Evolutionary conservation across 2,888 invertebrate species (phyloP).

Genomic region (Blera fallax): DNA sequence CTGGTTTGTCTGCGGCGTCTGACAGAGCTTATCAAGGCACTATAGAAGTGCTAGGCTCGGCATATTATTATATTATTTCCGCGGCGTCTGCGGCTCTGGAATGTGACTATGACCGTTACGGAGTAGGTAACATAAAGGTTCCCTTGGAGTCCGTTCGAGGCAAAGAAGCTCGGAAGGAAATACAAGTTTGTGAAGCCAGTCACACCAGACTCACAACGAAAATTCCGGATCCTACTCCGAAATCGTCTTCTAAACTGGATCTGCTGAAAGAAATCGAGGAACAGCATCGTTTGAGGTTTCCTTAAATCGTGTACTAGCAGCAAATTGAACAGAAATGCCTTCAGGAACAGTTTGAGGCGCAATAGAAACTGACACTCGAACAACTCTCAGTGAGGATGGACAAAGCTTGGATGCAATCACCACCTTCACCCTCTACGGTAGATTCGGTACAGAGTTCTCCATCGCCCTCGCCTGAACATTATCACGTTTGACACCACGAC

Average conservation of each 20-base stretch:
- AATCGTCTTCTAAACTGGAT: conserved; percentile 35
- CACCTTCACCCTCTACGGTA: conserved; percentile 19
- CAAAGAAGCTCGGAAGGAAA: conserved; percentile 59
- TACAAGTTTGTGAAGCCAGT: conserved; percentile 59
- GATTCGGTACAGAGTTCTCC: conserved; percentile 37
- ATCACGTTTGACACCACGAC: conserved; percentile 18
- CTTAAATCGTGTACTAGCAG: conserved; percentile 85
- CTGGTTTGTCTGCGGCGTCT: too few relatives aligned
- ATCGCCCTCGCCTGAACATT: conserved; percentile 32
- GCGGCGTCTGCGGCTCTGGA: too few relatives aligned
- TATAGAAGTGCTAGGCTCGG: too few relatives aligned
- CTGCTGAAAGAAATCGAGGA: conserved; percentile 82
- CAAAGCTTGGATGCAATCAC: conserved; percentile 59
- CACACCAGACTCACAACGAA: conserved; percentile 12
- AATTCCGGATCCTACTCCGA: background rate
- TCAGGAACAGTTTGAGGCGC: conserved; percentile 86
- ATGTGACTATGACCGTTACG: too few relatives aligned
- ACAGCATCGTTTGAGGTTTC: conserved; percentile 86
- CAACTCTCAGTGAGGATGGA: conserved; percentile 77
- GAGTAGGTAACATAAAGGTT: too few relatives aligned
- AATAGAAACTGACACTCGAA: conserved; percentile 84
- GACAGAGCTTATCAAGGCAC: too few relatives aligned
- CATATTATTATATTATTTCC: too few relatives aligned
- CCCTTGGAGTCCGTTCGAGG: conserved; percentile 74
- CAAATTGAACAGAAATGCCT: conserved; percentile 85